Conservation (phyloP, 2,113 vertebrate genomes). For the Ceyx margarethae region DNA sequence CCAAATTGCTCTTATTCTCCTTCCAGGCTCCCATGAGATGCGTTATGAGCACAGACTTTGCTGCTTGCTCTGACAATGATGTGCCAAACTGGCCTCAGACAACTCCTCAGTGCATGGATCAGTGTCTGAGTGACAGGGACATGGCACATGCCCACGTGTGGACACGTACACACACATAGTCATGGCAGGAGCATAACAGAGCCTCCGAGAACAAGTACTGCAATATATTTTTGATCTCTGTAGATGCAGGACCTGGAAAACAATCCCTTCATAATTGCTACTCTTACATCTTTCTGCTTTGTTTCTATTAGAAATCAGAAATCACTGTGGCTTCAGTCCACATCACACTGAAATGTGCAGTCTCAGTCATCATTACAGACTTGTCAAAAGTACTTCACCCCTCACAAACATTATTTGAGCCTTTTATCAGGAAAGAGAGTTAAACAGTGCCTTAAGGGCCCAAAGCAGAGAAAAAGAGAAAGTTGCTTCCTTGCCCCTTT, state of each 20-base stretch:
- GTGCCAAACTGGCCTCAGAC: not conserved
- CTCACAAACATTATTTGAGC: not conserved
- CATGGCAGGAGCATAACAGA: too few species aligned
- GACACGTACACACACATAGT: accelerated
- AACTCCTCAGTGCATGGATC: accelerated
- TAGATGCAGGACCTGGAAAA: not conserved
- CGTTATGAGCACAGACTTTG: not conserved
- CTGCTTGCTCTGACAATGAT: not conserved
- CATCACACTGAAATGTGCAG: not conserved
- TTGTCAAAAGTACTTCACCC: not conserved
- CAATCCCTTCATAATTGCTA: not conserved
- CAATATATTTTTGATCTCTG: not conserved
- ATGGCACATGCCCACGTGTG: accelerated
- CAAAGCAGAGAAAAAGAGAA: not conserved
- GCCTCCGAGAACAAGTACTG: not conserved
- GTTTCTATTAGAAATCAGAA: not conserved
- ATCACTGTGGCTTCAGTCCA: not conserved
- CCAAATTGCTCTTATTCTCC: not conserved
- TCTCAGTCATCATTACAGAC: not conserved
- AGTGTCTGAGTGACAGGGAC: not conserved
- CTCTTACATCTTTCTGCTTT: not conserved
- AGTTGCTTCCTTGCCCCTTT: not conserved
- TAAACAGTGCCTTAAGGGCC: not conserved
- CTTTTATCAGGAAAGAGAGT: not conserved
- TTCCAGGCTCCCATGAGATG: not conserved